Conservation (phyloP, 1,140 invertebrate species). For the Heterodera carotae region DNA sequence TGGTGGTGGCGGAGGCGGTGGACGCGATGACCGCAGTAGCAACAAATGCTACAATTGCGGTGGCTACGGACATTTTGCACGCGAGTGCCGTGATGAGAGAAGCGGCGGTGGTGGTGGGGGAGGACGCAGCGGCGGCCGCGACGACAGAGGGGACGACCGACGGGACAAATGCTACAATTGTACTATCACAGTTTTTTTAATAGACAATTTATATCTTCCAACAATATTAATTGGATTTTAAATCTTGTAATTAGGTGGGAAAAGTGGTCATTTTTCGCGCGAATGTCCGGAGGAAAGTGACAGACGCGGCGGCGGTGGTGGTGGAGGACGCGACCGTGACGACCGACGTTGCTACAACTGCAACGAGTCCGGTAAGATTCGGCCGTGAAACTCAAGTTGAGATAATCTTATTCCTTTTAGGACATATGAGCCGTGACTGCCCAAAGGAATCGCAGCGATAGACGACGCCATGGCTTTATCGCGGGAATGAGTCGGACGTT, state of each 20-base stretch:
- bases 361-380: slow-evolving; percentile 9
- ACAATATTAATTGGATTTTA: too few species aligned
- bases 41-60: slow-evolving; percentile 21
- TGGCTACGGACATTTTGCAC: slow-evolving; percentile 22
- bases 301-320: slow-evolving; percentile 13
- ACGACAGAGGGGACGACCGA: slow-evolving; percentile 14
- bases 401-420: neutral
- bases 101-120: slow-evolving; percentile 4
- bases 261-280: slow-evolving; percentile 26
- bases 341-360: slow-evolving; percentile 28
- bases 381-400: neutral
- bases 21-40: slow-evolving; percentile 14
- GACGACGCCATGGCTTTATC: neutral
- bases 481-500: neutral
- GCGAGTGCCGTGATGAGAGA: slow-evolving; percentile 14
- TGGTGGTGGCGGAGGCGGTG: slow-evolving; percentile 20
- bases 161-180: slow-evolving; percentile 26
- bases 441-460: slow-evolving; percentile 7
- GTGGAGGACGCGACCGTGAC: slow-evolving; percentile 13
- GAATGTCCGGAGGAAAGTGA: slow-evolving; percentile 28
- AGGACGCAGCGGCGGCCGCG: slow-evolving; percentile 11
- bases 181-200: slow-evolving; percentile 1
- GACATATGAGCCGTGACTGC: slow-evolving; percentile 30
- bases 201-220: neutral
- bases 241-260: slow-evolving; percentile 25